Evolutionary conservation across 2,113 vertebrate species (phyloP), one percentile per base, ranked within the genome.

Genomic region (Aegithalos caudatus): DNA sequence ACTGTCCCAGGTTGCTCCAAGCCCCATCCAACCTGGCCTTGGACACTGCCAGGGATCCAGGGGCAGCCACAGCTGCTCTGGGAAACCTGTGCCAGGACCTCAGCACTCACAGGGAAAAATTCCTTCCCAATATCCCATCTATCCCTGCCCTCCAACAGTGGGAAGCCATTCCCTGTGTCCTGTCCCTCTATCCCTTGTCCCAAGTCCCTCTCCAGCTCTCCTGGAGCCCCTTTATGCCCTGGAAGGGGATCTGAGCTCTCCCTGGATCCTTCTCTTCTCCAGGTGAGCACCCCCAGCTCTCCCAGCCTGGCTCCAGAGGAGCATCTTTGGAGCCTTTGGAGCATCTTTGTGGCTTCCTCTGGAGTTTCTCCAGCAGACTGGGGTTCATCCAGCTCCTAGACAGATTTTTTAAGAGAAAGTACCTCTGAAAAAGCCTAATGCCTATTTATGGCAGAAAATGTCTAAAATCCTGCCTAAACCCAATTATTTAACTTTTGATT

Each of bases 41-140:
- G 51, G 51, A 20, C 12, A 44, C 12, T 73, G 3, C 50, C 76
- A 72, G 37, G 58, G 50, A 44, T 65, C 28, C 69, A 38, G 42
- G 37, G 12, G 6, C 67, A 88, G 76, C 67, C 51, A 81, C 67
- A 81, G 50, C 58, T 72, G 7, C 76, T 65, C 58, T 80, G 85
- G 25, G 3, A 0, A 54, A 0, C 13, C 56, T 25, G 1, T n/a
- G 6, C 40, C 64, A 66, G 44, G 4, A 1, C 25, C 12, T 86
- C 9, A 0, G 6, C 14, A 35, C 9, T 50, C 31, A 1, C 11
- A 64, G 42, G 0, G 0, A 80, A 0, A 0, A 44, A 51, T 73
- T 45, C 27, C 67, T 73, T 16, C 67, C 60, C 33, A 38, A 13
- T 9, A 16, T 58, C 19, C 12, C 44, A 66, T 7, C 69, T 0